phyloP scores from a whole-genome alignment of 2,113 vertebrate species.

The Cyprinus carpio region DNA sequence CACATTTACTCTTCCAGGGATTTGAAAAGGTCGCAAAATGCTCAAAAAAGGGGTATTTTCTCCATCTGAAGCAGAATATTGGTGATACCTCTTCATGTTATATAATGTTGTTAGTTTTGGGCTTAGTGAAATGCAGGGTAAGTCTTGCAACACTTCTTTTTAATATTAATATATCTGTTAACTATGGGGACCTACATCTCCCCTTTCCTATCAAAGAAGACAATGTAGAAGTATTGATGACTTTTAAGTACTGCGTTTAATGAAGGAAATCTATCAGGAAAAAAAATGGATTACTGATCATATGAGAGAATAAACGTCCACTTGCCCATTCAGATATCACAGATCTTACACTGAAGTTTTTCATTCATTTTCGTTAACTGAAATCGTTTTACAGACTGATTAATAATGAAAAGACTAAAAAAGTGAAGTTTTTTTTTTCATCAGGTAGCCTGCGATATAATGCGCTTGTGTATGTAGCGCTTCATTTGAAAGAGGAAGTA shows the following conservation, averaged over 20 bases:
- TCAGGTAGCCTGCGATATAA: background rate
- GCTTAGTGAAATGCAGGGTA: background rate
- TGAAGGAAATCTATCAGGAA: background rate
- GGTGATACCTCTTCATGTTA: background rate
- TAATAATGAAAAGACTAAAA: background rate
- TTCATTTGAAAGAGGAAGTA: conserved; percentile 60
- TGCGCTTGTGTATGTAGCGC: background rate
- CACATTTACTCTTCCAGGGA: background rate
- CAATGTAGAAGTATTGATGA: background rate
- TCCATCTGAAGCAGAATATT: background rate
- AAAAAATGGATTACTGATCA: background rate
- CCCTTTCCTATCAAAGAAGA: background rate
- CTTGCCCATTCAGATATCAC: background rate
- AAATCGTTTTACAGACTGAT: background rate
- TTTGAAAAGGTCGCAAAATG: conserved; percentile 4
- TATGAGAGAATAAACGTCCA: background rate
- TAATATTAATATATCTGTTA: background rate
- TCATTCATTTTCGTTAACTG: background rate
- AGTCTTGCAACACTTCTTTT: background rate
- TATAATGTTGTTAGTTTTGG: background rate
- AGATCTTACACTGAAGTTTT: background rate
- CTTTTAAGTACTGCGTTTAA: background rate
- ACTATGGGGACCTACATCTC: background rate
- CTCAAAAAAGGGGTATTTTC: background rate
- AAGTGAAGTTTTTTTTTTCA: background rate